Conservation (phyloP, 2,113 vertebrate genomes). For the Nipponia nippon region DNA sequence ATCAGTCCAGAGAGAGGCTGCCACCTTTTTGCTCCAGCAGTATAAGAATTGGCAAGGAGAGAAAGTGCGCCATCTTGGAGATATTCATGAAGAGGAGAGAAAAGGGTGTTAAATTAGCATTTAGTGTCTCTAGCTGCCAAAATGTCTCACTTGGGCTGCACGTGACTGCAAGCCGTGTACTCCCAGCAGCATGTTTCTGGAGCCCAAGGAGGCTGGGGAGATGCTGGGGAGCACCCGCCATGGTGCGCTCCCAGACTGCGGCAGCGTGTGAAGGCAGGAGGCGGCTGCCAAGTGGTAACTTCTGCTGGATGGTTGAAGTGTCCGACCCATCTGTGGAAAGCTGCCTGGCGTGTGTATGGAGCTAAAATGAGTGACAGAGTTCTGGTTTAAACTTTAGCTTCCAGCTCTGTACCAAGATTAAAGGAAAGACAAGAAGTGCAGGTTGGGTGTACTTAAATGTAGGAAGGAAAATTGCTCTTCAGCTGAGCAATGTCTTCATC, state of each 20-base stretch:
- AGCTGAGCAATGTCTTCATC: neutral
- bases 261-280: neutral
- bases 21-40: neutral
- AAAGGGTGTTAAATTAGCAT: neutral
- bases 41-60: neutral
- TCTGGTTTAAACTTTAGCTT: neutral
- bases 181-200: neutral
- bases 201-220: neutral
- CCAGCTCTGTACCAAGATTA: neutral
- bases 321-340: neutral
- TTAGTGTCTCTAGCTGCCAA: neutral
- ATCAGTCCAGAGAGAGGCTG: neutral
- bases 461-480: neutral
- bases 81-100: neutral
- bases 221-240: rapidly evolving
- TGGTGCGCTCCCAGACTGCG: neutral
- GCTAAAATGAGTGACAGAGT: neutral
- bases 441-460: neutral
- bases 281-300: neutral
- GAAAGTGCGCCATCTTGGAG: neutral
- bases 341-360: neutral
- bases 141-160: neutral
- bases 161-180: neutral
- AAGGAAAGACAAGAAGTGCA: neutral
- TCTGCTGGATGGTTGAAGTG: neutral